Conservation (phyloP, 2,888 invertebrate species). For the Scaeva pyrastri region DNA sequence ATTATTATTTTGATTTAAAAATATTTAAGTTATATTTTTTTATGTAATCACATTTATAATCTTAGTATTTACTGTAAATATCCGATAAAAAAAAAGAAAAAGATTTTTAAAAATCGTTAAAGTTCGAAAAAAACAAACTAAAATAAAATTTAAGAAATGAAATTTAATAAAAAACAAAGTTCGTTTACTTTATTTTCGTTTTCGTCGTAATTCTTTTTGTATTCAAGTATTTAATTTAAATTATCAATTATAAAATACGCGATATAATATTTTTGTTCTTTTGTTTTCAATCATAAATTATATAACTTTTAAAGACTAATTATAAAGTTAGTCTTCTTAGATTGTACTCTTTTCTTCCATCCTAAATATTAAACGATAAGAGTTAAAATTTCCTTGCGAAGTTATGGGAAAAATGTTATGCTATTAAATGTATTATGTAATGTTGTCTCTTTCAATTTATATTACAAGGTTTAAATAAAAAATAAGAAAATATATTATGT, state of each 20-base stretch:
- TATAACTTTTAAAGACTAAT: conserved; percentile 11
- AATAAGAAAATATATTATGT: conserved; percentile 23
- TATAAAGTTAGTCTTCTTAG: neutral
- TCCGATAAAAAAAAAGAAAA: conserved; percentile 44
- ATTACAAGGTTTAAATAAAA: conserved; percentile 63
- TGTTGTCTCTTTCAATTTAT: conserved; percentile 64
- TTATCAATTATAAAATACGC: conserved; percentile 2
- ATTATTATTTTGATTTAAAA: conserved; percentile 53
- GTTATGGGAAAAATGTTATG: conserved; percentile 42
- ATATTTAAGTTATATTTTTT: conserved; percentile 60
- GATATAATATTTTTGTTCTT: conserved; percentile 11
- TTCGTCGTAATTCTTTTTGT: conserved; percentile 15
- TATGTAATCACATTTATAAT: conserved; percentile 62
- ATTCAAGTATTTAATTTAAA: conserved; percentile 33
- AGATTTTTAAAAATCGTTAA: conserved; percentile 3
- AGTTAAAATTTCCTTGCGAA: conserved; percentile 19
- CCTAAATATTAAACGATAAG: conserved; percentile 11
- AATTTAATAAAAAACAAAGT: conserved; percentile 26
- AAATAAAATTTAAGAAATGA: conserved; percentile 42
- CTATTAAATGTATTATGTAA: conserved; percentile 33
- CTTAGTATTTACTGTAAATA: conserved; percentile 74
- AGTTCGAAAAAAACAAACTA: conserved; percentile 21
- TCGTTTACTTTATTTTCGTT: conserved; percentile 15
- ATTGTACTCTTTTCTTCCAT: conserved; percentile 32
- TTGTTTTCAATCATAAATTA: conserved; percentile 16